Evolutionary conservation across 2,888 invertebrate species (phyloP), one percentile per base, ranked within the genome.

Genomic region (Nesidiocoris tenuis): DNA sequence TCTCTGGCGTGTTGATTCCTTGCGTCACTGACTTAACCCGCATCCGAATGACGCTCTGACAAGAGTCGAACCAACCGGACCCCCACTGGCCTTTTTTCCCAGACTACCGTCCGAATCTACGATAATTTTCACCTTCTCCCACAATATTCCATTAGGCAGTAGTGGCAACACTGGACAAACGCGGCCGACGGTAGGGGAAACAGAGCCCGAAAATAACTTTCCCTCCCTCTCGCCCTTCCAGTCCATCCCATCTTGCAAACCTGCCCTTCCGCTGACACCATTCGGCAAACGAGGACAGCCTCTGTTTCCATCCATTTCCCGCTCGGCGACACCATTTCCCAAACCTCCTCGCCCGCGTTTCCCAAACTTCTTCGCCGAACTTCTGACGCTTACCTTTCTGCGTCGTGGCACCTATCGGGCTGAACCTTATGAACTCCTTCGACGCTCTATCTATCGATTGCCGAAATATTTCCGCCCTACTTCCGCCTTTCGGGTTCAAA

Each of bases 391-490:
- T 64, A 23, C 25, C 23, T 9, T 24, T 9, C 2, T 24, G 39
- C 2, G 65, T 25, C 39, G 54, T 65, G 19, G 19, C 18, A 24
- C 16, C 24, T 25, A 18, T 17, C 1, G 17, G 12, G 25, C 39
- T 12, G 16, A 1, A 3, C 63, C 23, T 39, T 65, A 19, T 65
- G 25, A 39, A 39, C 65, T 65, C 18, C 3, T 18, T 2, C 24
- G 16, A 39, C 25, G 65, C 65, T 24, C 63, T 17, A 65, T 23
- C 25, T 24, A 65, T 65, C 65, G 65, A 18, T 65, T 65, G 18
- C 39, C 39, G 19, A 39, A 65, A 65, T 65, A 63, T 63, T 63
- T 25, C 65, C 65, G 65, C 65, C 65, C 65, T 25, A 65, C 39
- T 65, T 65, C 39, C 65, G 65, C 65, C 25, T 25, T 18, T 19